phyloP scores from a whole-genome alignment of 2,113 vertebrate species.

The Falco punctatus region DNA sequence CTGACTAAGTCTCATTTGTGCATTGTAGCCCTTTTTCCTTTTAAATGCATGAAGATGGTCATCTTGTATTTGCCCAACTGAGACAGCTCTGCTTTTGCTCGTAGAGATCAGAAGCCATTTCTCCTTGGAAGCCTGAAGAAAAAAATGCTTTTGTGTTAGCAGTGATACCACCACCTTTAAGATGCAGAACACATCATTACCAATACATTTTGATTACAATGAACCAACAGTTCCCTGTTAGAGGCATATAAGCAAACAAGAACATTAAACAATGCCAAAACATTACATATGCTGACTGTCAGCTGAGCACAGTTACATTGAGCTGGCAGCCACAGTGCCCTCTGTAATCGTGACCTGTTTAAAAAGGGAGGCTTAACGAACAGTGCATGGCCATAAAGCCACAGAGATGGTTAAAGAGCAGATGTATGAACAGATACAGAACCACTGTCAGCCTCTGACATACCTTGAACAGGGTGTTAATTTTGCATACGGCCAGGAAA shows the following conservation, averaged over 20 bases:
- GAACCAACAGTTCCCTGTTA: constrained; percentile 27
- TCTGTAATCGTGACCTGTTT: neutral
- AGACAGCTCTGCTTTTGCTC: neutral
- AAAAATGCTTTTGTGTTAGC: neutral
- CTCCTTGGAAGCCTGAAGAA: neutral
- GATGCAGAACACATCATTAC: constrained; percentile 2
- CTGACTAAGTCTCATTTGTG: neutral
- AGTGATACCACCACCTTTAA: neutral
- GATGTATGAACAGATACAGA: neutral
- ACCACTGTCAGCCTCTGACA: neutral
- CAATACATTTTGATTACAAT: constrained; percentile 30
- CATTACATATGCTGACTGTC: constrained; percentile 42
- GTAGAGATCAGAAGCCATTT: neutral
- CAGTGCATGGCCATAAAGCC: neutral
- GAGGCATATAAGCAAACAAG: constrained; percentile 10
- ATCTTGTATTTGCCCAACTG: neutral
- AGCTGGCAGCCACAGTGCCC: constrained; percentile 1
- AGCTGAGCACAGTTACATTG: constrained; percentile 13
- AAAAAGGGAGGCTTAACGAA: constrained; percentile 1
- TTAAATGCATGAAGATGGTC: neutral
- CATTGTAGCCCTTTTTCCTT: neutral
- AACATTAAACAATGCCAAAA: constrained; percentile 44
- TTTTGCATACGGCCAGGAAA: neutral
- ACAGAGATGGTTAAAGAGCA: neutral
- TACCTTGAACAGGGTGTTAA: neutral